These are phyloP conservation scores for Drosophila atripex DNA, from an alignment of 2,888 invertebrate species.

Conservation along the genomic window DNA sequence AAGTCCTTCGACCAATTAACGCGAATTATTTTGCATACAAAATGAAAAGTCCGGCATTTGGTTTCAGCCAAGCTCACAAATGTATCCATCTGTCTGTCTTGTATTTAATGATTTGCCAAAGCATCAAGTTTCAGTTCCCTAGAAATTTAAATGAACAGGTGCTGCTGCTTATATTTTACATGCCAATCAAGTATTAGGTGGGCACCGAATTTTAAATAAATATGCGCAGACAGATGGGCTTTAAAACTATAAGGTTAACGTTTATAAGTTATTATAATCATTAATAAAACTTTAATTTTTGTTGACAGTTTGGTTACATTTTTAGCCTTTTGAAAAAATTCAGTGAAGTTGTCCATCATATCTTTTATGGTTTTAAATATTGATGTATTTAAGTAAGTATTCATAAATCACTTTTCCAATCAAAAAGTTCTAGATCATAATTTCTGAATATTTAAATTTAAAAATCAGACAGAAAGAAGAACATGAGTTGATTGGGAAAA, in stretches of 20 bases:
- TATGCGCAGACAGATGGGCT: background rate
- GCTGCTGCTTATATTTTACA: slow-evolving; percentile 1
- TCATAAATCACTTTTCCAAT: no score
- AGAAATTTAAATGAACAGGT: slow-evolving; percentile 4
- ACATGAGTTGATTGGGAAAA: slow-evolving; percentile 30
- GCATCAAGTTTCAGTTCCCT: background rate
- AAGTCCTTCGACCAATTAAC: slow-evolving; percentile 47
- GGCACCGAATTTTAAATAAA: background rate
- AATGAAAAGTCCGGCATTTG: slow-evolving; percentile 24
- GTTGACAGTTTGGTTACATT: background rate
- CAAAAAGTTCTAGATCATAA: background rate
- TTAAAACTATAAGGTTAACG: background rate
- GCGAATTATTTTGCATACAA: slow-evolving; percentile 48
- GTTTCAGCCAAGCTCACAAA: background rate
- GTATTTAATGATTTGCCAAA: slow-evolving; percentile 3
- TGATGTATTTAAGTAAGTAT: no score
- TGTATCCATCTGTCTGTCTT: slow-evolving; percentile 4
- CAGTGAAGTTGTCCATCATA: no score
- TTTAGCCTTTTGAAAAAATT: background rate
- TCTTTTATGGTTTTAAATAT: no score
- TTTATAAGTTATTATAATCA: background rate
- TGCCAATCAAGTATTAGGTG: background rate
- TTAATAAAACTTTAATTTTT: background rate
- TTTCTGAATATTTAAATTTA: background rate
- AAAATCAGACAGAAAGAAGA: background rate